These are phyloP conservation scores for Gasterosteus nipponicus DNA, from an alignment of 2,113 vertebrate genomes.

Conservation along the genomic window DNA sequence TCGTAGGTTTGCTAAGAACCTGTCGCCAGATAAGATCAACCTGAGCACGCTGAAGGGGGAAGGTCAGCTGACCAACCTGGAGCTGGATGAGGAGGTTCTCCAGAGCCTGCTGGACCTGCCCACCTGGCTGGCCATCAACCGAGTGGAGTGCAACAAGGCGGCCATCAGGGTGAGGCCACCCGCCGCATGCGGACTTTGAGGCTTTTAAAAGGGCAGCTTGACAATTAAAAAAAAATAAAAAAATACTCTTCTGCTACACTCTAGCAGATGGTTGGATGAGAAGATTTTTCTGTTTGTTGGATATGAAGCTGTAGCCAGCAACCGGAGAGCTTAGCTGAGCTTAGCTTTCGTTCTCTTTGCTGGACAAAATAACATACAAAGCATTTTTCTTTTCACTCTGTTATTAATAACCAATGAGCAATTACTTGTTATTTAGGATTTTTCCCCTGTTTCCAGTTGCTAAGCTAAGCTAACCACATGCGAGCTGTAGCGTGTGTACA, in stretches of 20 bases:
- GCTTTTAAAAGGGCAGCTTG: neutral
- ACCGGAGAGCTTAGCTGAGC: neutral
- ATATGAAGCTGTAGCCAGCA: neutral
- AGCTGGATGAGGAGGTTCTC: constrained; percentile 97
- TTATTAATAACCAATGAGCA: neutral
- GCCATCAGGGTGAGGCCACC: constrained; percentile 90
- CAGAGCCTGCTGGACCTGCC: constrained; percentile 98
- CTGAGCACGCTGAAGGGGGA: constrained; percentile 97
- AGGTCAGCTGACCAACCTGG: constrained; percentile 97
- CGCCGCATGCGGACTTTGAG: neutral
- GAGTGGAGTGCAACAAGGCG: constrained; percentile 97
- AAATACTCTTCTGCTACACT: too few relatives aligned
- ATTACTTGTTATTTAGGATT: neutral
- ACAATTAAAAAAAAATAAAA: too few relatives aligned
- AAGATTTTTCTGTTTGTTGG: neutral
- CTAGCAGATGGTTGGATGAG: neutral
- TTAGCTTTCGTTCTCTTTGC: neutral
- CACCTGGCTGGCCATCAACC: constrained; percentile 98
- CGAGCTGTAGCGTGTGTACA: neutral
- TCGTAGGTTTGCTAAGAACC: constrained; percentile 96
- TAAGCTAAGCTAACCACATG: neutral
- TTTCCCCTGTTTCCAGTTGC: neutral
- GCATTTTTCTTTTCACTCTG: neutral
- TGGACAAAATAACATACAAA: neutral
- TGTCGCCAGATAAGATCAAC: constrained; percentile 99